Percentiles rank a stretch among this genome's conserved stretches.
Conservation (phyloP, 2,797 vertebrate genomes). For the Prionace glauca region DNA sequence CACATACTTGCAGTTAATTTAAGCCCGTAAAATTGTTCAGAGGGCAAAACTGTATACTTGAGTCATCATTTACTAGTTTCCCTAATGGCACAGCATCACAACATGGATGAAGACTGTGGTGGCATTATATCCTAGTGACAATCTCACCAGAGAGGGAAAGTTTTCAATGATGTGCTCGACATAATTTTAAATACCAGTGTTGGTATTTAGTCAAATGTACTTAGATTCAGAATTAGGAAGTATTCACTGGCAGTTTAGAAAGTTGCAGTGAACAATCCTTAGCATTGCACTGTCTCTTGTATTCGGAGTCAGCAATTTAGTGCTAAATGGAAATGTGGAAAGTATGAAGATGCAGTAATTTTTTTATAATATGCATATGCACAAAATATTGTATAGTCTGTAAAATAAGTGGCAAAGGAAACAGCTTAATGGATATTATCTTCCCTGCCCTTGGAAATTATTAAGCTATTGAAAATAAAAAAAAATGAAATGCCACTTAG, state of each 20-base stretch:
- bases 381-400: conserved; percentile 35
- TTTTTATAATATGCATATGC: conserved; percentile 31
- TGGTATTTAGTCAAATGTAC: conserved; percentile 28
- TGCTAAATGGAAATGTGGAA: conserved; percentile 35
- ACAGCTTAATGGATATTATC: conserved; percentile 4
- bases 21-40: neutral
- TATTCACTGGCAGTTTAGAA: conserved; percentile 36
- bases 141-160: neutral
- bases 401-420: conserved; percentile 30
- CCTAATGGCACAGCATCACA: neutral
- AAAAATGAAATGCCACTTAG: conserved; percentile 1
- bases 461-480: conserved; percentile 30
- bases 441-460: conserved; percentile 36
- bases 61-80: neutral
- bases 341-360: conserved; percentile 22
- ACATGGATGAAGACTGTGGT: neutral
- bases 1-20: neutral
- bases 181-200: neutral
- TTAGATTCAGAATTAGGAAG: conserved; percentile 25
- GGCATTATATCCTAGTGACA: neutral
- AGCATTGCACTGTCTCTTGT: conserved; percentile 13
- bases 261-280: conserved; percentile 25
- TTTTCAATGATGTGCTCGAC: neutral
- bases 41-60: neutral
- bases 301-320: conserved; percentile 13